Evolutionary conservation across 2,888 invertebrate genomes (phyloP).

Genomic region (Synanthedon tipuliformis): DNA sequence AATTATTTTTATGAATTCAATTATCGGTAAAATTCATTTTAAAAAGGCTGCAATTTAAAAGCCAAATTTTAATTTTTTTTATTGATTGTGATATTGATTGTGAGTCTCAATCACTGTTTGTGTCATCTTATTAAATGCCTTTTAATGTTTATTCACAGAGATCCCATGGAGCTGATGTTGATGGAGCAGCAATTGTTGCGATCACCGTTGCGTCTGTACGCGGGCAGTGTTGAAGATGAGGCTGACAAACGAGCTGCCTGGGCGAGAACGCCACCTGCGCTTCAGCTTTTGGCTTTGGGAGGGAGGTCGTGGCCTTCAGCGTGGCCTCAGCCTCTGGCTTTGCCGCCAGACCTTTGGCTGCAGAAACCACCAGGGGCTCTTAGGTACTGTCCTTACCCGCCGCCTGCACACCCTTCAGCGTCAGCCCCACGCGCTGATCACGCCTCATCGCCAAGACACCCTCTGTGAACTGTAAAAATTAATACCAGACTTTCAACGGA

Average conservation of each 20-base stretch:
- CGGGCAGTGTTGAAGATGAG: constrained; percentile 71
- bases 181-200: constrained; percentile 82
- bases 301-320: constrained; percentile 88
- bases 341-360: constrained; percentile 92
- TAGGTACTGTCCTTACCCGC: constrained; percentile 74
- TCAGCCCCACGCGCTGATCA: constrained; percentile 37
- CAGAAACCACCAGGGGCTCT: constrained; percentile 80
- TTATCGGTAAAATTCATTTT: no score
- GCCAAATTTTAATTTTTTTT: no score
- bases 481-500: constrained; percentile 7
- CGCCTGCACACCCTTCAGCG: constrained; percentile 44
- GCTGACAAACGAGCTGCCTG: constrained; percentile 69
- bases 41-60: no score
- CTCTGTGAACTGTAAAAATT: constrained; percentile 32
- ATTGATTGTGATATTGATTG: no score
- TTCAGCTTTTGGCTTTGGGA: constrained; percentile 64
- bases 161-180: constrained; percentile 83
- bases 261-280: constrained; percentile 61
- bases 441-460: constrained; percentile 48
- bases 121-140: neutral
- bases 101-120: neutral
- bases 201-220: constrained; percentile 75
- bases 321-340: constrained; percentile 84
- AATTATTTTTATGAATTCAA: no score
- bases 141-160: constrained; percentile 61